A percentile compares a stretch with the other conserved stretches of the same genome.
phyloP scores from a whole-genome alignment of 2,797 vertebrate species.

The Diplodus sargus region DNA sequence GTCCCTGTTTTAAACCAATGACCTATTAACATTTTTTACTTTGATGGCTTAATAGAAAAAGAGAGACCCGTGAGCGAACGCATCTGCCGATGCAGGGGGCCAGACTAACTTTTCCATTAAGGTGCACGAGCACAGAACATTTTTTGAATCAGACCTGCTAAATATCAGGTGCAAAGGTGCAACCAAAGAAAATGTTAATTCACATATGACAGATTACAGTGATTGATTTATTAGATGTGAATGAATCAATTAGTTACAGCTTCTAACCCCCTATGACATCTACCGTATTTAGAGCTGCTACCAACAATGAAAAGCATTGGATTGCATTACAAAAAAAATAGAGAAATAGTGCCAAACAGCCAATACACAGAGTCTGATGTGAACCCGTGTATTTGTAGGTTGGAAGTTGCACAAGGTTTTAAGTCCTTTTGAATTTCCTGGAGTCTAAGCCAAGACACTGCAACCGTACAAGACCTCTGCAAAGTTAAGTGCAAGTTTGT shows the following conservation, averaged over 20 bases:
- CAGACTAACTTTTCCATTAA: too few species aligned
- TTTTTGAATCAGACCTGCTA: too few species aligned
- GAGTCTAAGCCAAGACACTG: neutral
- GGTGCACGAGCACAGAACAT: too few species aligned
- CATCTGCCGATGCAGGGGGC: neutral
- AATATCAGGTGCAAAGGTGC: too few species aligned
- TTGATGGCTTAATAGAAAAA: neutral
- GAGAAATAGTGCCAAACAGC: neutral
- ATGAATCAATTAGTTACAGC: neutral
- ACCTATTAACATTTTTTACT: neutral
- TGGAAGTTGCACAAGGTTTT: neutral
- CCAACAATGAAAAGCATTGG: neutral
- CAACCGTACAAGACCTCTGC: neutral
- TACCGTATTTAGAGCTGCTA: neutral
- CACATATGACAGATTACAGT: neutral
- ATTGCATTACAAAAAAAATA: neutral
- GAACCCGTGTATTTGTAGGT: neutral
- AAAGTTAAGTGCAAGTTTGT: conserved; percentile 32
- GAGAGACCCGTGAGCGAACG: neutral
- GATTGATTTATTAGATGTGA: neutral
- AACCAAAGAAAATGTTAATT: too few species aligned
- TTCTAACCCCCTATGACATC: neutral
- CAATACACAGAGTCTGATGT: neutral
- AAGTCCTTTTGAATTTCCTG: neutral
- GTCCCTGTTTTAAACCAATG: too few species aligned